These are phyloP conservation scores for Ips nitidus DNA, from an alignment of 1,140 invertebrate species.

Conservation along the genomic window DNA sequence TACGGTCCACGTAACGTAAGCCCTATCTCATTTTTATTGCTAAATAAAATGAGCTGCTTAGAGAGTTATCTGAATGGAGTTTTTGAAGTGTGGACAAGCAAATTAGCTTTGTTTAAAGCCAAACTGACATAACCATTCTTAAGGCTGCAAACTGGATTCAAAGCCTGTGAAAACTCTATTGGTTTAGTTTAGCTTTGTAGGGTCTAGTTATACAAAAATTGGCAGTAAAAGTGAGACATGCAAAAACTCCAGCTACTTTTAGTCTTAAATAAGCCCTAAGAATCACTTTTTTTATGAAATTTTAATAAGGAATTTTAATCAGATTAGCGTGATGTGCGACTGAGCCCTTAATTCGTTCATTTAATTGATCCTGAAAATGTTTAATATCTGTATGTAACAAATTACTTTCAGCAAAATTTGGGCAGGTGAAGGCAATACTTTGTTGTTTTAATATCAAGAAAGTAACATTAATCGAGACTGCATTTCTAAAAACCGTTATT, in stretches of 20 bases:
- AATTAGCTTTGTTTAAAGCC: not conserved
- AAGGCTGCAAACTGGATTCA: not conserved
- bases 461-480: too few relatives aligned
- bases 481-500: too few relatives aligned
- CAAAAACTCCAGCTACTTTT: conserved; percentile 1
- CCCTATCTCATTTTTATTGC: conserved; percentile 8
- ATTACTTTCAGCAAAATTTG: too few relatives aligned
- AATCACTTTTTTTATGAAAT: not conserved
- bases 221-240: not conserved
- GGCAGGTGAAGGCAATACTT: too few relatives aligned
- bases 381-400: too few relatives aligned
- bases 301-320: conserved; percentile 4
- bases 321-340: not conserved
- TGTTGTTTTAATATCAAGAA: too few relatives aligned
- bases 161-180: not conserved
- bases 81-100: not conserved
- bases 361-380: too few relatives aligned
- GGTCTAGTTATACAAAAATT: not conserved
- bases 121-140: not conserved
- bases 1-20: not conserved
- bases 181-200: not conserved
- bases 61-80: not conserved
- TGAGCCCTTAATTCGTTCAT: too few relatives aligned
- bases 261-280: not conserved
- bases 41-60: not conserved